Base-by-base conservation (phyloP, 2,888 invertebrate genomes). In the Melanotus villosus region DNA sequence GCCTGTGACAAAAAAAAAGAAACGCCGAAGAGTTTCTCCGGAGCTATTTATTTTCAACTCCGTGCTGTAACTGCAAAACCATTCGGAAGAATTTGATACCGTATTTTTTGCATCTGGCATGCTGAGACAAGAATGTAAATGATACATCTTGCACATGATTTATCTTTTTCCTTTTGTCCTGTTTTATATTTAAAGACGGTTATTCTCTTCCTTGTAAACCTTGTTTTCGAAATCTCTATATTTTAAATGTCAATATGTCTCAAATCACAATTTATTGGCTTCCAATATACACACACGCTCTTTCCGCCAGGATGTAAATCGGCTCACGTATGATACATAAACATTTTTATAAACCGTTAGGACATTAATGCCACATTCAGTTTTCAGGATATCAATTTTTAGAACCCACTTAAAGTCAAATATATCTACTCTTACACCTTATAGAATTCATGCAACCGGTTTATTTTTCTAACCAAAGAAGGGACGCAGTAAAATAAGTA, bases 61-160 rank as follows among this genome's bases (percentile, higher is more conserved):
- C 30, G 16, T 54, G 34, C 32, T 19, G 54, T 34, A 54, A 34
- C 30, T 32, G 34, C 34, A 26, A 32, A 57, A 57, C 36, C 18
- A 57, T 38, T 38, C 57, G 38, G 16, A 21, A 38, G 41, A 34
- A 54, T 54, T 57, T 57, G 57, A 38, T 57, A 23, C 38, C 57
- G 36, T 57, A 38, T 36, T 57, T 54, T 57, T 57, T 57, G 38
- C 38, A 38, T 57, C 23, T 57, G 57, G 21, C 38, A 57, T 57
- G 57, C 19, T 57, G 34, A 21, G 62, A 56, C 67, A 56, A 43
- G 56, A 45, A 54, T 56, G 54, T 62, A 62, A 67, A 67, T 67
- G 54, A 45, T 60, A 67, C 54, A 62, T 62, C 32, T 67, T 62
- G 52, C 26, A 62, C 52, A 60, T 62, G 62, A 67, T 67, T 67